These are phyloP conservation scores for Helarctos malayanus DNA, from an alignment of 2,797 vertebrate genomes.

Conservation along the genomic window DNA sequence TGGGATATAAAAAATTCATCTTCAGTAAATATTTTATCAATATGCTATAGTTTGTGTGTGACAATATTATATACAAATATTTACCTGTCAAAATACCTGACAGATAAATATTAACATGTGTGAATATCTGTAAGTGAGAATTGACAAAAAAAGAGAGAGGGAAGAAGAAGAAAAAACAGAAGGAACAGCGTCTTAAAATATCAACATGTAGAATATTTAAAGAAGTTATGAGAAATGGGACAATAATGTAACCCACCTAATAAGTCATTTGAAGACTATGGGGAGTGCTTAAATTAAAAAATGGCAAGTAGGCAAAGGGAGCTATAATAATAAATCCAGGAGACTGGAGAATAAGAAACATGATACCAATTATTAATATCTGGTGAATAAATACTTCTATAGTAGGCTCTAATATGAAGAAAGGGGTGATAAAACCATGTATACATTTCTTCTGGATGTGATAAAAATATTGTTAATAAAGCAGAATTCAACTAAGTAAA, in stretches of 20 bases:
- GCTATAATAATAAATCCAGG: conserved; percentile 38
- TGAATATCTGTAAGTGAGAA: conserved; percentile 51
- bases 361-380: background rate
- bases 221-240: background rate
- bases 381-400: background rate
- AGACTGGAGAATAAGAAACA: background rate
- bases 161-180: background rate
- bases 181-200: background rate
- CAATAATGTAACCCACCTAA: background rate
- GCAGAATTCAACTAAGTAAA: background rate
- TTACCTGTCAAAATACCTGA: conserved; percentile 70
- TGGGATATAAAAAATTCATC: conserved; percentile 53
- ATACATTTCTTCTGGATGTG: background rate
- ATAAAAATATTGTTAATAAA: conserved; percentile 10
- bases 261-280: background rate
- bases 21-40: conserved; percentile 73
- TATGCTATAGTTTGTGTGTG: conserved; percentile 62
- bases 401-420: conserved; percentile 32
- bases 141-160: background rate
- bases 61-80: conserved; percentile 69
- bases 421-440: background rate
- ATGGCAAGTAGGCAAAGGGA: background rate
- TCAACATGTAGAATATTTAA: conserved; percentile 31
- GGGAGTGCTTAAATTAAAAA: conserved; percentile 43
- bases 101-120: conserved; percentile 59